Evolutionary conservation across 1,140 invertebrate genomes (phyloP).

Genomic region (Himalopsyche phryganea): DNA sequence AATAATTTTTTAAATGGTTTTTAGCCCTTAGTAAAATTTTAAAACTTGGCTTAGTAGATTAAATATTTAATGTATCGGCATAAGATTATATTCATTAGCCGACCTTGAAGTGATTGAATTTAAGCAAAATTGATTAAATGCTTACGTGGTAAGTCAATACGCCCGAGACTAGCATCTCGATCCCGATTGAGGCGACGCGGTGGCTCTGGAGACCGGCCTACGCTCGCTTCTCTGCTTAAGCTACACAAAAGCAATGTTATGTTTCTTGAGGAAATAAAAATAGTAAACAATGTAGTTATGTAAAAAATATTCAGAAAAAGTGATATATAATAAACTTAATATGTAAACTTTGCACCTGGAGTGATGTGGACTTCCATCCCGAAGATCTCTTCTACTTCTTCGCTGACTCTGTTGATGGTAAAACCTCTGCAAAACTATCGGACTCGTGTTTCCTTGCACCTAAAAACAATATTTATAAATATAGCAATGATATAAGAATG

Average conservation of each 20-base stretch:
- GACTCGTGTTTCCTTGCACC: conserved; percentile 59
- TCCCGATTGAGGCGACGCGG: conserved; percentile 44
- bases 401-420: conserved; percentile 62
- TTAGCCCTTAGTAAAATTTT: no score
- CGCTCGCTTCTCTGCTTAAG: conserved; percentile 49
- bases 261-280: no score
- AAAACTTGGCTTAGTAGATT: no score
- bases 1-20: no score
- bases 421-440: conserved; percentile 60
- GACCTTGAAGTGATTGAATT: not conserved
- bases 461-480: conserved; percentile 10
- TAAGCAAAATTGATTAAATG: conserved; percentile 19
- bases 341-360: conserved; percentile 1
- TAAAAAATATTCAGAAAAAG: no score
- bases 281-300: no score
- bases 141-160: conserved; percentile 36
- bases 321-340: no score
- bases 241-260: no score
- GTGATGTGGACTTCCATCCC: conserved; percentile 43
- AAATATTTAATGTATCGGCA: not conserved
- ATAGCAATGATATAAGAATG: no score
- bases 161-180: conserved; percentile 23
- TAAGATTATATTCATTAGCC: conserved; percentile 3
- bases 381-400: conserved; percentile 46
- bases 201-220: conserved; percentile 48